Evolutionary conservation across 1,140 invertebrate species (phyloP).

Genomic region (Lepidostoma basale): DNA sequence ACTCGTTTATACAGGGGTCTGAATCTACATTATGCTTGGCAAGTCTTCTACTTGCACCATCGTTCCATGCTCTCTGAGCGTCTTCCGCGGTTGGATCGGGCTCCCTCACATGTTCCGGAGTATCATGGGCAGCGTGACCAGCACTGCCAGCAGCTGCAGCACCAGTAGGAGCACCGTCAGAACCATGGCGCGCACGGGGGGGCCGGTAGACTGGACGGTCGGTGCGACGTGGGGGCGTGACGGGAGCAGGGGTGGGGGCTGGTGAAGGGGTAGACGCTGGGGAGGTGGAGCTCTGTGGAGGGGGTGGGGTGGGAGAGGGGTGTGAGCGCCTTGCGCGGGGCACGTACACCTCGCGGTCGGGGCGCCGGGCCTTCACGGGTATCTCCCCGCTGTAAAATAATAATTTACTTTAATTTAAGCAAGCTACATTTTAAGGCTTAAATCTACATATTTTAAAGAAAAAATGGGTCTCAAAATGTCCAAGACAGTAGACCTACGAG

Average conservation of each 20-base stretch:
- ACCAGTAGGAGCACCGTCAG: conserved; percentile 37
- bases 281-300: not conserved
- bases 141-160: conserved; percentile 40
- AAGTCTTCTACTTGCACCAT: too few relatives aligned
- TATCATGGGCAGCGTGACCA: conserved; percentile 39
- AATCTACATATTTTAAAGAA: too few relatives aligned
- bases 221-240: conserved; percentile 28
- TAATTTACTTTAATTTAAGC: too few relatives aligned
- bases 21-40: too few relatives aligned
- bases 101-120: conserved; percentile 43
- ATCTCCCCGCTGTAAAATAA: conserved; percentile 32
- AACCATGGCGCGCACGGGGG: conserved; percentile 46
- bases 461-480: too few relatives aligned
- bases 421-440: too few relatives aligned
- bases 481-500: too few relatives aligned
- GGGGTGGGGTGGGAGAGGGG: conserved; percentile 4
- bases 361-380: conserved; percentile 62
- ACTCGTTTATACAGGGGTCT: too few relatives aligned
- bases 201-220: conserved; percentile 58
- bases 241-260: not conserved
- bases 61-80: too few relatives aligned
- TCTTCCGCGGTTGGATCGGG: too few relatives aligned
- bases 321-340: conserved; percentile 66
- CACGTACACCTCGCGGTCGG: conserved; percentile 79
- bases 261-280: not conserved